Evolutionary conservation across 1,140 invertebrate genomes (phyloP), one percentile per base, ranked within the genome.

Genomic region (Spodoptera litura): DNA sequence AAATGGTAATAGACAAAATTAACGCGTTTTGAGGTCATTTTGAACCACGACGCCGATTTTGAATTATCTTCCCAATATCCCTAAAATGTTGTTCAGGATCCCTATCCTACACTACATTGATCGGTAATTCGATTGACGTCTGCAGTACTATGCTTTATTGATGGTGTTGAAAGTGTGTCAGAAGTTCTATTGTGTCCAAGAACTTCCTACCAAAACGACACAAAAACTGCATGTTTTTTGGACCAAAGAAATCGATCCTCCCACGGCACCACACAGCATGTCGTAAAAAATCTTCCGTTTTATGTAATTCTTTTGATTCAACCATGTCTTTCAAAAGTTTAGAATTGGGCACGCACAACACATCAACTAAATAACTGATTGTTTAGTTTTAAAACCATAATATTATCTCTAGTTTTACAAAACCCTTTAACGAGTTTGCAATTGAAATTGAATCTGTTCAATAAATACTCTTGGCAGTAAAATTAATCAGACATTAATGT

Each of bases 221-320:
- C 62, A 64, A 64, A 64, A 44, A 15, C 31, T n/a, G 31, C 35
- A 64, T 64, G 61, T 49, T 20, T 38, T n/a, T 64, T 44, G 35
- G 35, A 44, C 61, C 61, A 64, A 64, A 64, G 61, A 64, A n/a
- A 49, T 66, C 61, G n/a, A 38, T 20, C 62, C 38, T 66, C 62
- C 62, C 38, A 66, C 62, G 62, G 6, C 13, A 20, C n/a, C 38
- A 51, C 38, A 15, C 49, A 49, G 49, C 11, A 49, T 20, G 38
- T 51, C 15, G 15, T 66, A 25, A 66, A 66, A n/a, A 66, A 20
- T 66, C 38, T 49, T 20, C 11, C 15, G 38, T 51, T 66, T 64
- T 66, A 66, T 49, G 38, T 25, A 66, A 66, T 66, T 49, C 38
- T 66, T 25, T 49, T 51, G 38, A 66, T 20, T 12, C 2, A 51